A percentile compares a stretch with the other conserved stretches of the same genome.
phyloP scores from a whole-genome alignment of 1,140 invertebrate species.

The Fopius arisanus region DNA sequence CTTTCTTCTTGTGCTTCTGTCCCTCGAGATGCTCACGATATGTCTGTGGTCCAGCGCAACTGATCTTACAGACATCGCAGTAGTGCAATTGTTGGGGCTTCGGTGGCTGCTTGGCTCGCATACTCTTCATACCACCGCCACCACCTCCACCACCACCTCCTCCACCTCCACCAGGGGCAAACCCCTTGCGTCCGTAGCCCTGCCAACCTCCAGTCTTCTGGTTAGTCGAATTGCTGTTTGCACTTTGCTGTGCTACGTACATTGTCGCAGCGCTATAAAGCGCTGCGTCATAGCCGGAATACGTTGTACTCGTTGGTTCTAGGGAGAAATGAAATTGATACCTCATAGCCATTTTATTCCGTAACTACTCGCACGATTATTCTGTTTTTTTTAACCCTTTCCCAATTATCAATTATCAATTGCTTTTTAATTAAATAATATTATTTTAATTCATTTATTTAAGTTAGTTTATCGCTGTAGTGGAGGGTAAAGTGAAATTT shows the following conservation, averaged over 20 bases:
- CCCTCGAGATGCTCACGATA: conserved; percentile 98
- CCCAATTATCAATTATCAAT: too few relatives aligned
- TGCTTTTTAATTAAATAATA: too few relatives aligned
- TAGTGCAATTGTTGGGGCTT: conserved; percentile 93
- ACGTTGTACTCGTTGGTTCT: conserved; percentile 69
- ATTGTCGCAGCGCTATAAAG: conserved; percentile 92
- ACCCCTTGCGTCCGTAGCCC: conserved; percentile 74
- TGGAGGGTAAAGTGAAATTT: too few relatives aligned
- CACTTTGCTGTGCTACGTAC: conserved; percentile 86
- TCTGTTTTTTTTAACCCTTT: not conserved
- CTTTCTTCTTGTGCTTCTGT: conserved; percentile 99
- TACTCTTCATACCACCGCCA: conserved; percentile 70
- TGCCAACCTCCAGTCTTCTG: conserved; percentile 73
- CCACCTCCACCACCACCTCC: conserved; percentile 71
- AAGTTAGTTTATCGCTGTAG: too few relatives aligned
- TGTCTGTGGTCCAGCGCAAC: conserved; percentile 94
- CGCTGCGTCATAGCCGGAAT: conserved; percentile 88
- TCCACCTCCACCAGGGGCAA: conserved; percentile 63
- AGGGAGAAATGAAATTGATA: conserved; percentile 49
- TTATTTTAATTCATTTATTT: too few relatives aligned
- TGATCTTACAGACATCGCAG: conserved; percentile 97
- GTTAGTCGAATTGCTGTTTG: conserved; percentile 69
- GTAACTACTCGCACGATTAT: conserved; percentile 4
- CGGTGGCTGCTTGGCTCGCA: conserved; percentile 80
- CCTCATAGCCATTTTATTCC: not conserved